Evolutionary conservation across 2,113 vertebrate species (phyloP), one percentile per base, ranked within the genome.

Genomic region (Pandion haliaetus): DNA sequence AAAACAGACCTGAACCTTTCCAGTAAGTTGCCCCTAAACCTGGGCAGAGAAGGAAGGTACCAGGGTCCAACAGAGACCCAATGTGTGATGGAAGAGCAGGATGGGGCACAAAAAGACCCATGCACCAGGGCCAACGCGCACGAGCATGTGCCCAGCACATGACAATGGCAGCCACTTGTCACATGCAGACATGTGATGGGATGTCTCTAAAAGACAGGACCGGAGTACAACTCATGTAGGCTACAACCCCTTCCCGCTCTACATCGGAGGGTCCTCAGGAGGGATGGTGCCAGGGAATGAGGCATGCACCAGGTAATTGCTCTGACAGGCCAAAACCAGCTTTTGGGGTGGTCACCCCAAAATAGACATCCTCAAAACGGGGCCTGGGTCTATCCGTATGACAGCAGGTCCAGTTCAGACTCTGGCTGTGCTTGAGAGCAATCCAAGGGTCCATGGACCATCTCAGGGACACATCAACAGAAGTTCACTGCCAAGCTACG

Each of bases 141-240:
- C 0, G 2, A n/a, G 31, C 1, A 2, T 15, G 10, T 42, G 50
- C 4, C 26, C 44, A 40, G 25, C 29, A 17, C 4, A 10, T 45
- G 70, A 28, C 26, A 6, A 12, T 3, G 21, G n/a, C n/a, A 57
- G 26, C 19, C 45, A 17, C 2, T 3, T 42, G 54, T 23, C 52
- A 40, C 2, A 0, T 28, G 13, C 26, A 67, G 59, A 28, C 12
- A 45, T 7, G 31, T 71, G 65, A 57, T 19, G 57, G 42, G 57
- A 38, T 12, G 2, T n/a, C 73, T 52, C 45, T 45, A 14, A 73
- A 86, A 73, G 74, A 47, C 16, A 34, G 12, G 25, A 40, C 21
- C 24, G n/a, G 57, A 44, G 21, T 14, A 34, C 36, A 71, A 4
- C 32, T 44, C 44, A 6, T 3, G 12, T 13, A 54, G 38, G 23